These are phyloP conservation scores for Eubucco bourcierii DNA, from an alignment of 2,113 vertebrate species.

Conservation along the genomic window DNA sequence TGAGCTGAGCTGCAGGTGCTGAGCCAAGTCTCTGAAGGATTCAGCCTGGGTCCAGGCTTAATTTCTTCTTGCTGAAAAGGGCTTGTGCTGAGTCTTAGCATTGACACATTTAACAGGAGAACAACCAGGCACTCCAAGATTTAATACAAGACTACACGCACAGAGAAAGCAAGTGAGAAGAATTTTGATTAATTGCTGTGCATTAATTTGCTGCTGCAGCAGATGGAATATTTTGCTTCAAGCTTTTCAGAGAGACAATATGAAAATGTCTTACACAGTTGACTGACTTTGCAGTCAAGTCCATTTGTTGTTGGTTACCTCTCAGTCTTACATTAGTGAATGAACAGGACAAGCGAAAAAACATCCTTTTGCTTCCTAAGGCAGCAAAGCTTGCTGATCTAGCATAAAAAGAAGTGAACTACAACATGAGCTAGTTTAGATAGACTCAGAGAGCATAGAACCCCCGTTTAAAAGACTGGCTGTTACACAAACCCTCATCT, in stretches of 20 bases:
- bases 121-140: not conserved
- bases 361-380: constrained; percentile 8
- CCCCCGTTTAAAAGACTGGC: not conserved
- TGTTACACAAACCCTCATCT: not conserved
- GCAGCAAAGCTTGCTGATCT: not conserved
- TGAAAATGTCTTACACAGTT: constrained; percentile 15
- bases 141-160: not conserved
- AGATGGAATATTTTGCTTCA: constrained; percentile 6
- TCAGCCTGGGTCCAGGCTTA: not conserved
- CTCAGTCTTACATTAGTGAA: not conserved
- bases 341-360: not conserved
- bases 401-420: not conserved
- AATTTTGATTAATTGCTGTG: constrained; percentile 50
- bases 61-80: constrained; percentile 24
- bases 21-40: not conserved
- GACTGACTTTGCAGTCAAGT: not conserved
- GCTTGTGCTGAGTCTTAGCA: not conserved
- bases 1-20: not conserved
- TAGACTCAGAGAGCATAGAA: not conserved
- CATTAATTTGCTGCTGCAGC: not conserved
- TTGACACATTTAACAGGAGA: not conserved
- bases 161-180: not conserved
- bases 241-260: constrained; percentile 1
- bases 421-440: not conserved
- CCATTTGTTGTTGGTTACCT: constrained; percentile 10